Conservation (phyloP, 2,888 invertebrate genomes). For the Bedellia somnulentella region DNA sequence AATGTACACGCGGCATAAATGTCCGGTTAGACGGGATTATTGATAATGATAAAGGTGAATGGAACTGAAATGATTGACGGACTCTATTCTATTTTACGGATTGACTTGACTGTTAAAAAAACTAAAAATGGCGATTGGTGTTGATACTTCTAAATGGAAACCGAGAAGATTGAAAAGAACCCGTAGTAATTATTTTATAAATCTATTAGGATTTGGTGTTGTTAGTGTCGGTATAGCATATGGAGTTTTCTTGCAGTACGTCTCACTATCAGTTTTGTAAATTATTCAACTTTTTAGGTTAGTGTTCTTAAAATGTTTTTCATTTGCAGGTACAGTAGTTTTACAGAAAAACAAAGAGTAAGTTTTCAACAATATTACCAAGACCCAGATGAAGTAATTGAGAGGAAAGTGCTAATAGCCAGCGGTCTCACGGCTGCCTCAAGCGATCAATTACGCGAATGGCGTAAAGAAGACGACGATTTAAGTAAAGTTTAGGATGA, state of each 20-base stretch:
- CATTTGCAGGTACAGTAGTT: constrained; percentile 23
- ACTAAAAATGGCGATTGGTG: constrained; percentile 48
- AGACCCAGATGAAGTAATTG: constrained; percentile 42
- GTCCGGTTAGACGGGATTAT: no score
- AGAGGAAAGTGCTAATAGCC: constrained; percentile 36
- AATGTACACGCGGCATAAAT: no score
- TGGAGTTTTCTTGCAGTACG: constrained; percentile 55
- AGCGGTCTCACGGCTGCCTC: constrained; percentile 26
- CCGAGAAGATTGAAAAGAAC: constrained; percentile 68
- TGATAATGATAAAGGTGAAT: no score
- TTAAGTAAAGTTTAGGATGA: not conserved
- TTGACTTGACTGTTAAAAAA: no score
- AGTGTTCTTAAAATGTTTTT: not conserved
- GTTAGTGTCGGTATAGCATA: constrained; percentile 35
- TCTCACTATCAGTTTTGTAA: constrained; percentile 8
- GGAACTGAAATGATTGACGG: no score
- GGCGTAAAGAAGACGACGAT: constrained; percentile 25
- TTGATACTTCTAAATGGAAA: constrained; percentile 63
- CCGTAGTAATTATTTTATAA: constrained; percentile 60
- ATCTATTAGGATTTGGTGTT: constrained; percentile 48
- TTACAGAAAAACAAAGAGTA: constrained; percentile 25
- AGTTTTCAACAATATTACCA: constrained; percentile 26
- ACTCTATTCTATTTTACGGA: no score
- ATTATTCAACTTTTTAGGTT: constrained; percentile 1
- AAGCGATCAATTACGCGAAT: constrained; percentile 20